Conservation (phyloP, 2,888 invertebrate genomes). For the Xylophagus ater region DNA sequence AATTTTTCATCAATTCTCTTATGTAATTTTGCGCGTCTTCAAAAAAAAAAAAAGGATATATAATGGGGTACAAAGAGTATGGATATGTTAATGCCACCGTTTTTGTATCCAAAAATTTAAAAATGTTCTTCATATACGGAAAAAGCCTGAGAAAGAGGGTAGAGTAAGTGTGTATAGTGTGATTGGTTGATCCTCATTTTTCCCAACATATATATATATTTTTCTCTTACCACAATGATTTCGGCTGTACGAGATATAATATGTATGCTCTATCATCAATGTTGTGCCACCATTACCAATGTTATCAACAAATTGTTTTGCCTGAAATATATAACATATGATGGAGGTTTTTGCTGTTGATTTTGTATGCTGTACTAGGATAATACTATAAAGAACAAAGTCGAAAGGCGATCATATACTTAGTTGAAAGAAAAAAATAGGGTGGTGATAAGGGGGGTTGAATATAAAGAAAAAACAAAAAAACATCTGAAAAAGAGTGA, state of each 20-base stretch:
- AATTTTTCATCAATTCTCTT: constrained; percentile 19
- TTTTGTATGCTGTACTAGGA: constrained; percentile 10
- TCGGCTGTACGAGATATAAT: neutral
- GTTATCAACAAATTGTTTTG: neutral
- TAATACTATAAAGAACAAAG: neutral
- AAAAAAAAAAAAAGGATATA: constrained; percentile 2
- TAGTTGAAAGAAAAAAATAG: neutral
- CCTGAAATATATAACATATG: constrained; percentile 8
- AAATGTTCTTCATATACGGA: constrained; percentile 4
- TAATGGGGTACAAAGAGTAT: neutral
- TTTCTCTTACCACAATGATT: neutral
- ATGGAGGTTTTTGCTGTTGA: constrained; percentile 9
- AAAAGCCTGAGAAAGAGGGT: too few species aligned
- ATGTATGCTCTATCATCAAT: constrained; percentile 6
- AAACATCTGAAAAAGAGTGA: neutral
- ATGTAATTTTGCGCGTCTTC: constrained; percentile 14
- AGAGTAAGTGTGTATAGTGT: too few species aligned
- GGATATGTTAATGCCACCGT: constrained; percentile 10
- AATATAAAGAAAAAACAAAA: too few species aligned
- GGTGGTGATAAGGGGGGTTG: neutral
- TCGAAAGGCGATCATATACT: neutral
- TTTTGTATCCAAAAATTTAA: constrained; percentile 3
- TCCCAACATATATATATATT: neutral
- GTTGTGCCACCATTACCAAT: neutral
- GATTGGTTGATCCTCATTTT: neutral